Conservation (phyloP, 1,140 invertebrate genomes). For the Drosophila ananassae region DNA sequence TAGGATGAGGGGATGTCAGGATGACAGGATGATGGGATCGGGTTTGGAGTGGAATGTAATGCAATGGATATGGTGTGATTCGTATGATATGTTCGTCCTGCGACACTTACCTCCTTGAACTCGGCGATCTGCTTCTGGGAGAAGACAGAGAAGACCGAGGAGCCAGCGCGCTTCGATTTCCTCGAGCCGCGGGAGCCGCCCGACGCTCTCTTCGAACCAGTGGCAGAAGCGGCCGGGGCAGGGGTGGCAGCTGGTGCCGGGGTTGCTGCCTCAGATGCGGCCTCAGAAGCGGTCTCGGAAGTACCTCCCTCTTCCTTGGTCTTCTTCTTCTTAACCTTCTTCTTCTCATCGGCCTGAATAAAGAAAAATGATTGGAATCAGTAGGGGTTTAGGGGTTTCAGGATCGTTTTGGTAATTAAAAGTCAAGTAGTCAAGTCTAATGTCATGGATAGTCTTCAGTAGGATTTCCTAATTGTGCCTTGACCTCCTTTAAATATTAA, state of each 20-base stretch:
- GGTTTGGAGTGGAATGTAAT: not conserved
- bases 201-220: conserved; percentile 86
- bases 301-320: conserved; percentile 89
- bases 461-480: not conserved
- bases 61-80: conserved; percentile 4
- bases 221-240: conserved; percentile 85
- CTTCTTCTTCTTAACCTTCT: conserved; percentile 93
- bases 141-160: conserved; percentile 98
- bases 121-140: conserved; percentile 96
- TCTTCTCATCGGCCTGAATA: conserved; percentile 90
- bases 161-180: conserved; percentile 93
- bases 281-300: conserved; percentile 86
- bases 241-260: conserved; percentile 86
- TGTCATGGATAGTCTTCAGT: not conserved
- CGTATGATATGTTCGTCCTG: not conserved
- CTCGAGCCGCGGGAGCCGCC: conserved; percentile 88
- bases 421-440: conserved; percentile 1
- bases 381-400: not conserved
- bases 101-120: conserved; percentile 93
- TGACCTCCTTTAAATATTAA: not conserved
- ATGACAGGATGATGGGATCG: conserved; percentile 3
- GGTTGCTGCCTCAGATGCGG: conserved; percentile 86
- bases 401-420: not conserved
- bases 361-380: conserved; percentile 23
- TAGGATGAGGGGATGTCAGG: not conserved